These are phyloP conservation scores for cat (Felis catus) DNA, from an alignment of 2,113 vertebrate genomes.

Conservation along the genomic window DNA sequence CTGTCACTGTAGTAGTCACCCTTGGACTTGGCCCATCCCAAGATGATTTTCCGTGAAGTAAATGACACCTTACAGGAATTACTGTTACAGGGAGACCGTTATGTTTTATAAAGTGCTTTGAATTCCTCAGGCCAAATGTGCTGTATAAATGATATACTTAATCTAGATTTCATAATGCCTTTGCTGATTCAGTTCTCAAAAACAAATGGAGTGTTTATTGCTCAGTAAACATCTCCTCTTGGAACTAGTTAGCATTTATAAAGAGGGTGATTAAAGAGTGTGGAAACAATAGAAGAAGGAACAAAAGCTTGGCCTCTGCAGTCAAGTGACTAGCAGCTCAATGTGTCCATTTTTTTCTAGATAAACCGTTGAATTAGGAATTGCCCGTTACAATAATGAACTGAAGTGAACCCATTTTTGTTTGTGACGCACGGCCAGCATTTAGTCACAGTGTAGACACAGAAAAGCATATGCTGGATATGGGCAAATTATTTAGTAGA, in stretches of 20 bases:
- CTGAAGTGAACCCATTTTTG: constrained; percentile 11
- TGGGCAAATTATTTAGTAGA: constrained; percentile 27
- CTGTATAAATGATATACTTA: constrained; percentile 53
- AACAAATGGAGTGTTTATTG: constrained; percentile 58
- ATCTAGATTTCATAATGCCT: constrained; percentile 52
- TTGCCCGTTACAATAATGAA: not conserved
- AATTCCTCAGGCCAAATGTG: constrained; percentile 51
- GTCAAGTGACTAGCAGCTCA: not conserved
- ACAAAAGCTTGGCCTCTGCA: not conserved
- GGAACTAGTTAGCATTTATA: constrained; percentile 34
- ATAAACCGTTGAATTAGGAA: not conserved
- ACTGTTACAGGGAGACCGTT: not conserved
- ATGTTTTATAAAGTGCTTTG: constrained; percentile 37
- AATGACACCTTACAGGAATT: not conserved
- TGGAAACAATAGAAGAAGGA: not conserved
- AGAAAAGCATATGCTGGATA: not conserved
- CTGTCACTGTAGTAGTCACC: not conserved
- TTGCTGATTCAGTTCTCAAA: constrained; percentile 59
- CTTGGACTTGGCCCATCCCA: not conserved
- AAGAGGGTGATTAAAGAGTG: not conserved
- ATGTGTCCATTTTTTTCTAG: not conserved
- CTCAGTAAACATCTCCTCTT: constrained; percentile 32
- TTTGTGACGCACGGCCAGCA: constrained; percentile 18
- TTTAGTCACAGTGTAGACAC: constrained; percentile 18
- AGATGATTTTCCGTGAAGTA: not conserved